These are phyloP conservation scores for Ascaphus truei DNA, from an alignment of 2,113 vertebrate species.

Conservation along the genomic window DNA sequence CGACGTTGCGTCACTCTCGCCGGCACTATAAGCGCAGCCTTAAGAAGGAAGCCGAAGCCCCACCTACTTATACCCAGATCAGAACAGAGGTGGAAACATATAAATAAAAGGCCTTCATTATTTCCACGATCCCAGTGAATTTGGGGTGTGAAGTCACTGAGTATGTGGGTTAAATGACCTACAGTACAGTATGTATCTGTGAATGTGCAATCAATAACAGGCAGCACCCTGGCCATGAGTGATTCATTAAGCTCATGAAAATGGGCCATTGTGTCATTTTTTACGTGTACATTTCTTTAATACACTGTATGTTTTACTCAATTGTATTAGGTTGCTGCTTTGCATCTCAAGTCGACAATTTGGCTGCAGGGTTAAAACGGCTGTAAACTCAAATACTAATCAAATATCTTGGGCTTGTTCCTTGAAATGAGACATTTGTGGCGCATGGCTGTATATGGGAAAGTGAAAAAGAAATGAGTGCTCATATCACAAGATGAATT, in stretches of 20 bases:
- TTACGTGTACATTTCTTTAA: background rate
- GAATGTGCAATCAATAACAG: background rate
- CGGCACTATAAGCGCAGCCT: too few species aligned
- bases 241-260: background rate
- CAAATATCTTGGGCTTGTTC: background rate
- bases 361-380: background rate
- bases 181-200: background rate
- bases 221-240: too few species aligned
- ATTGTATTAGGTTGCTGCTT: background rate
- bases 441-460: background rate
- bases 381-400: constrained; percentile 17
- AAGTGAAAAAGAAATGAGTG: background rate
- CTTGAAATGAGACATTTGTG: background rate
- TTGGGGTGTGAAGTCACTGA: too few species aligned
- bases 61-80: too few species aligned
- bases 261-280: background rate
- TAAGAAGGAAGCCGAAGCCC: too few species aligned
- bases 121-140: too few species aligned
- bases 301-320: background rate
- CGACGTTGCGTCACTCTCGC: too few species aligned
- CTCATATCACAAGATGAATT: background rate
- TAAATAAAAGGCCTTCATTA: too few species aligned
- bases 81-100: too few species aligned
- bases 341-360: background rate
- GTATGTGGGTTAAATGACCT: too few species aligned